phyloP scores from a whole-genome alignment of 2,888 invertebrate species.

The Formica aserva region DNA sequence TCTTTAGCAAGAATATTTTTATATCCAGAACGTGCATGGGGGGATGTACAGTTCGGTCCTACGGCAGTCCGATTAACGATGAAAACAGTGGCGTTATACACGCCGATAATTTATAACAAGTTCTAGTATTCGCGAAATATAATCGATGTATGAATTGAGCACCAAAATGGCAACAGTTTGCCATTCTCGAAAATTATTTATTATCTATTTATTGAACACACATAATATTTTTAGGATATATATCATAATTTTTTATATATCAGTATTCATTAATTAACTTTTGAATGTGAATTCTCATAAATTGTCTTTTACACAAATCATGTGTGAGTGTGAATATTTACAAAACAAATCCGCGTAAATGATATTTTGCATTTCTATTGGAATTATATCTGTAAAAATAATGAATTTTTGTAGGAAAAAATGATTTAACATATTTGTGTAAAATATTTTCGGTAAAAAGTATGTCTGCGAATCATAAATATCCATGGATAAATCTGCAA shows the following conservation, averaged over 20 bases:
- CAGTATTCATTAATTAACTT: not conserved
- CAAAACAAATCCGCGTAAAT: not conserved
- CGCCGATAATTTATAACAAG: constrained; percentile 46
- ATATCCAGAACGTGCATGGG: constrained; percentile 33
- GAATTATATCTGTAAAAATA: not conserved
- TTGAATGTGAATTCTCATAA: not conserved
- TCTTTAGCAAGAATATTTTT: constrained; percentile 18
- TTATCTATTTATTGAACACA: not conserved
- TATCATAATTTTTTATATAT: not conserved
- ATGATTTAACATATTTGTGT: not conserved
- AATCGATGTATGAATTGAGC: constrained; percentile 8
- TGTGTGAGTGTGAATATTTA: not conserved
- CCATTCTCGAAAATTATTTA: not conserved
- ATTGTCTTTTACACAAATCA: not conserved
- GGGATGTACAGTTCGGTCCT: constrained; percentile 56
- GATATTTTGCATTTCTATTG: not conserved
- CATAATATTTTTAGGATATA: not conserved
- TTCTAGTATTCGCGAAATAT: constrained; percentile 24
- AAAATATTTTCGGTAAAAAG: not conserved
- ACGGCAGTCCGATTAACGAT: constrained; percentile 40
- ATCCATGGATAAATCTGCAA: not conserved
- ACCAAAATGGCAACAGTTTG: not conserved
- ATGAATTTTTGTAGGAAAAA: not conserved
- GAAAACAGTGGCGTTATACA: constrained; percentile 66
- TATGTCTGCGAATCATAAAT: not conserved